Conservation (phyloP, 2,888 invertebrate species). For the Eurois occulta region DNA sequence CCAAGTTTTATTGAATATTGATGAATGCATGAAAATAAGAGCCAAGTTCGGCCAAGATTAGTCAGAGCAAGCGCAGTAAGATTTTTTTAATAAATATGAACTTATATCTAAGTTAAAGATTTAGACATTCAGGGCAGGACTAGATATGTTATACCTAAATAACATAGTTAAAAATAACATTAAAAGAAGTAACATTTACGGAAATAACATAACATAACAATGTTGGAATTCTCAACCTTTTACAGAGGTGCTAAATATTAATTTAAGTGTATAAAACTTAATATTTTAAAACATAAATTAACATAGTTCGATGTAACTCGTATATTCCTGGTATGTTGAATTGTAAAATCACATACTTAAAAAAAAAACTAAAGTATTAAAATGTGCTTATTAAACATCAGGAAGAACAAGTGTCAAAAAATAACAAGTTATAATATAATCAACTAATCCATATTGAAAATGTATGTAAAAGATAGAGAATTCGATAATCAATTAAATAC, state of each 20-base stretch:
- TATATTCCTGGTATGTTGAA: not conserved
- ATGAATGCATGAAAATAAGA: not conserved
- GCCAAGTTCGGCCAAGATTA: constrained; percentile 20
- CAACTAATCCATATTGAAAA: not conserved
- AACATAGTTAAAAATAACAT: constrained; percentile 66
- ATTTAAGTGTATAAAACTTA: not conserved
- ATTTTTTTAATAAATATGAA: constrained; percentile 42
- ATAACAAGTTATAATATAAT: not conserved
- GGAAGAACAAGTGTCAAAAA: not conserved
- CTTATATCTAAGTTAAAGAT: constrained; percentile 56
- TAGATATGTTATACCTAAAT: constrained; percentile 64
- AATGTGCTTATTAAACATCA: not conserved
- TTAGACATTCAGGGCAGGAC: constrained; percentile 68
- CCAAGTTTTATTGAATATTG: constrained; percentile 13
- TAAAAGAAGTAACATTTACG: constrained; percentile 63
- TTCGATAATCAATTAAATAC: not conserved
- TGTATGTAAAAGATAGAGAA: constrained; percentile 10
- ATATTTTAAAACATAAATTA: not conserved
- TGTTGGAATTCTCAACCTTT: constrained; percentile 17
- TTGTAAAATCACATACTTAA: not conserved
- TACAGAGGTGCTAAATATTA: not conserved
- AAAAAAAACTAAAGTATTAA: not conserved
- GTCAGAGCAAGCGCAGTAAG: constrained; percentile 53
- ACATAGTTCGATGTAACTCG: not conserved
- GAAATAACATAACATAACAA: constrained; percentile 7